phyloP scores from a whole-genome alignment of 2,113 vertebrate genomes.

The Eretmochelys imbricata region DNA sequence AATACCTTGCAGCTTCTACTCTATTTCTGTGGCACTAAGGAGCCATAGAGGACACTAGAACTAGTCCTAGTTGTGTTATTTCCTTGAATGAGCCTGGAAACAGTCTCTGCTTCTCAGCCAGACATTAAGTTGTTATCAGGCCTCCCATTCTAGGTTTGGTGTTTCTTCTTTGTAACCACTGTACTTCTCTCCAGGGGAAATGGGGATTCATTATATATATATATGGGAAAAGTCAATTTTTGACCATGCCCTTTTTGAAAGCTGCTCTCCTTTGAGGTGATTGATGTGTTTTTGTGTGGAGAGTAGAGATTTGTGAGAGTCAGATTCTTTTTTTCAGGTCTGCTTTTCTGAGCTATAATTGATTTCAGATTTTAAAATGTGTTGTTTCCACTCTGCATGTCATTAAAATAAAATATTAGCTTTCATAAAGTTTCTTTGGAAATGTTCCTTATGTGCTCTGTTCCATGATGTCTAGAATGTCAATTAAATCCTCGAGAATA shows the following conservation, averaged over 20 bases:
- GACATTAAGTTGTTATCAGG: constrained; percentile 53
- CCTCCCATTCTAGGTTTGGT: constrained; percentile 23
- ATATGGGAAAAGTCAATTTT: constrained; percentile 63
- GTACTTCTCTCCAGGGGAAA: constrained; percentile 62
- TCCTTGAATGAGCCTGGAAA: constrained; percentile 35
- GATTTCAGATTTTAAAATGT: constrained; percentile 74
- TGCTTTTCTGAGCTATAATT: constrained; percentile 67
- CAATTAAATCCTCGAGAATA: constrained; percentile 49
- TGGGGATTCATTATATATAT: constrained; percentile 14
- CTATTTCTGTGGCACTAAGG: background rate
- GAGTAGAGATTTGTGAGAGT: constrained; percentile 50
- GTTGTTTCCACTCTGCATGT: constrained; percentile 67
- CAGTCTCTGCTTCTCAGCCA: constrained; percentile 4
- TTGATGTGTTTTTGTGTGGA: constrained; percentile 34
- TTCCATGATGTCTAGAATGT: background rate
- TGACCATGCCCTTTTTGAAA: constrained; percentile 59
- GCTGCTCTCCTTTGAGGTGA: constrained; percentile 53
- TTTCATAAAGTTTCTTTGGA: constrained; percentile 58
- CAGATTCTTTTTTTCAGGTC: constrained; percentile 49
- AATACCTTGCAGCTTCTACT: background rate
- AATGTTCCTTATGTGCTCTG: constrained; percentile 38
- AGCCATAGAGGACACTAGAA: constrained; percentile 34
- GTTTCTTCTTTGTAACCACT: constrained; percentile 60
- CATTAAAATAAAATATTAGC: constrained; percentile 72
- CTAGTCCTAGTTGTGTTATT: constrained; percentile 49